Evolutionary conservation across 2,888 invertebrate genomes (phyloP).

Genomic region (Argyresthia albistria): DNA sequence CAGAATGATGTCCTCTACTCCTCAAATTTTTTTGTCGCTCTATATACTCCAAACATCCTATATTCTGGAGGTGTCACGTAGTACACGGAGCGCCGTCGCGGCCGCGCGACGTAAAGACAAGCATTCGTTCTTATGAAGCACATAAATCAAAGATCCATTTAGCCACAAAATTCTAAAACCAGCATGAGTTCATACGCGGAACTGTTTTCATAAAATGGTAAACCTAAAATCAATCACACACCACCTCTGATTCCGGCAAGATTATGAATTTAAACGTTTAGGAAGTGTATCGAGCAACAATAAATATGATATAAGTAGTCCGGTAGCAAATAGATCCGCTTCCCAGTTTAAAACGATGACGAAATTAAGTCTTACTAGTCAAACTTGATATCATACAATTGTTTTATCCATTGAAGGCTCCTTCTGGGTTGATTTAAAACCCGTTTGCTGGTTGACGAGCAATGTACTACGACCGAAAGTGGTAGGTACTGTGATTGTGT

Average conservation of each 20-base stretch:
- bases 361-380: neutral
- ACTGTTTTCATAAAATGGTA: constrained; percentile 17
- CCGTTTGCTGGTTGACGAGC: constrained; percentile 19
- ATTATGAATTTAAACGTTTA: constrained; percentile 47
- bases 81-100: too few relatives aligned
- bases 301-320: constrained; percentile 41
- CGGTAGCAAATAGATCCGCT: constrained; percentile 48
- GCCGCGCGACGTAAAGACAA: too few relatives aligned
- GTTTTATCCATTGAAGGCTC: constrained; percentile 29
- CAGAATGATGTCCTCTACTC: too few relatives aligned
- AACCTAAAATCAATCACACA: constrained; percentile 40
- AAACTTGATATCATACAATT: neutral
- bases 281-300: constrained; percentile 48
- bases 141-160: too few relatives aligned
- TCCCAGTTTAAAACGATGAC: constrained; percentile 32
- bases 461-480: constrained; percentile 25
- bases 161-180: neutral
- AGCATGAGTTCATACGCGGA: constrained; percentile 57
- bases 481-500: constrained; percentile 21
- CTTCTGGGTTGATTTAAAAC: constrained; percentile 14
- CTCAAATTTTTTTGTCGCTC: too few relatives aligned
- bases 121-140: too few relatives aligned
- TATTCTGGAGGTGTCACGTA: too few relatives aligned
- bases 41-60: too few relatives aligned
- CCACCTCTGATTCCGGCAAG: constrained; percentile 48